Conservation (phyloP, 2,797 vertebrate species). For the Neopelma chrysocephalum region DNA sequence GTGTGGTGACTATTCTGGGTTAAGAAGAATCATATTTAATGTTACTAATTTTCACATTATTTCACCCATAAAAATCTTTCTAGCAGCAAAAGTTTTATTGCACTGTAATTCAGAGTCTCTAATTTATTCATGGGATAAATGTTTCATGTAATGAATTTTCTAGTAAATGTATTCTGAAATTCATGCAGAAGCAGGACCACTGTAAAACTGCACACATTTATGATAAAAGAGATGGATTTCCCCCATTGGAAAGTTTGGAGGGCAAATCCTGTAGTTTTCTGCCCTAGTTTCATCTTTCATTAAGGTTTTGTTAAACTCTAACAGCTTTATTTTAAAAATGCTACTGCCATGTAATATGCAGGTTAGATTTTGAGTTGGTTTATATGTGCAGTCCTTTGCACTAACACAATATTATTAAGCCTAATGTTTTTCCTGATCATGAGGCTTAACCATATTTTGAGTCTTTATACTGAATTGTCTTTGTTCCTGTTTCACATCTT, state of each 20-base stretch:
- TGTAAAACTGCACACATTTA: slow-evolving; percentile 69
- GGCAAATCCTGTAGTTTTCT: slow-evolving; percentile 36
- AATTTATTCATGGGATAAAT: slow-evolving; percentile 83
- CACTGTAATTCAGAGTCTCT: slow-evolving; percentile 75
- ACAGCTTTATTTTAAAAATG: slow-evolving; percentile 14
- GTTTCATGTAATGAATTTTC: slow-evolving; percentile 83
- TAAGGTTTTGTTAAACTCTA: slow-evolving; percentile 49
- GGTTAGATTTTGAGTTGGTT: slow-evolving; percentile 10
- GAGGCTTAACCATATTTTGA: background rate
- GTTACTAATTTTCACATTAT: slow-evolving; percentile 82
- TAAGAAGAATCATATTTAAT: slow-evolving; percentile 80
- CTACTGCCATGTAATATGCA: background rate
- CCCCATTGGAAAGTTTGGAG: slow-evolving; percentile 43
- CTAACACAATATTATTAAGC: background rate
- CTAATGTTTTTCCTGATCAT: background rate
- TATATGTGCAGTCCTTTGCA: background rate
- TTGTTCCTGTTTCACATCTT: background rate
- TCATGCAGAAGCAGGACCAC: slow-evolving; percentile 62
- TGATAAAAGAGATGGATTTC: slow-evolving; percentile 59
- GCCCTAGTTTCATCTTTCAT: slow-evolving; percentile 34
- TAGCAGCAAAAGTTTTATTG: slow-evolving; percentile 81
- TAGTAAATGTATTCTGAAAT: slow-evolving; percentile 79
- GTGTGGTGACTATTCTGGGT: slow-evolving; percentile 73
- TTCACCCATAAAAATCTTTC: slow-evolving; percentile 80
- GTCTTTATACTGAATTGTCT: background rate